Percentiles rank a stretch among this genome's conserved stretches.
These are phyloP conservation scores for human DNA, from an alignment of 2,113 vertebrate species.

Conservation along the genomic window DNA sequence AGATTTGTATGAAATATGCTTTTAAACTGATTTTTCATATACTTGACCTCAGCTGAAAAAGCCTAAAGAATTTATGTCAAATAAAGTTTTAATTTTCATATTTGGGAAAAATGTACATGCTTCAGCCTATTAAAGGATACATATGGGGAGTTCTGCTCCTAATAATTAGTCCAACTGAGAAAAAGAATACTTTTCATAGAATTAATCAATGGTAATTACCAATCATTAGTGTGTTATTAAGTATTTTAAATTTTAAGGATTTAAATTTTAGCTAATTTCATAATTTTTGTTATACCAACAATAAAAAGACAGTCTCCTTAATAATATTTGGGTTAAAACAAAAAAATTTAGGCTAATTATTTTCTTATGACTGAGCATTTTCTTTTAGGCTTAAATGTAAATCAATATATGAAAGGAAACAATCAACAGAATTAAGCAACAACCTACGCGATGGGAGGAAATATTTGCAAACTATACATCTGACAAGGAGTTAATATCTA, in stretches of 20 bases:
- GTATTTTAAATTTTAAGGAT: constrained; percentile 31
- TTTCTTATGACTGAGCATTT: background rate
- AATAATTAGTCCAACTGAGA: background rate
- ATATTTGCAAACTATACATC: background rate
- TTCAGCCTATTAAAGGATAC: background rate
- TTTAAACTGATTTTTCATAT: background rate
- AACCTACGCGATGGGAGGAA: background rate
- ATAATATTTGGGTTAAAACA: background rate
- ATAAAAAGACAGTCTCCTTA: background rate
- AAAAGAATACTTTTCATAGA: background rate
- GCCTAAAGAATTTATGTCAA: background rate
- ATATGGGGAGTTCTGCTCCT: background rate
- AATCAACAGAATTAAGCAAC: background rate
- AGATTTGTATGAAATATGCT: background rate
- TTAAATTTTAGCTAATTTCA: constrained; percentile 4
- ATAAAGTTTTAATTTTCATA: background rate
- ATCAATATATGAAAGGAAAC: background rate
- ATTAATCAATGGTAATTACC: background rate
- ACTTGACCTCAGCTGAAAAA: background rate
- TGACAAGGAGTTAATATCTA: background rate
- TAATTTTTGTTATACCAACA: background rate
- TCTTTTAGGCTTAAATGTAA: background rate
- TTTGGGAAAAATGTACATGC: background rate
- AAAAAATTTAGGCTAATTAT: background rate
- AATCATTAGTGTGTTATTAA: background rate